Base-by-base conservation (phyloP, 2,113 vertebrate species). In the Gadus macrocephalus region DNA sequence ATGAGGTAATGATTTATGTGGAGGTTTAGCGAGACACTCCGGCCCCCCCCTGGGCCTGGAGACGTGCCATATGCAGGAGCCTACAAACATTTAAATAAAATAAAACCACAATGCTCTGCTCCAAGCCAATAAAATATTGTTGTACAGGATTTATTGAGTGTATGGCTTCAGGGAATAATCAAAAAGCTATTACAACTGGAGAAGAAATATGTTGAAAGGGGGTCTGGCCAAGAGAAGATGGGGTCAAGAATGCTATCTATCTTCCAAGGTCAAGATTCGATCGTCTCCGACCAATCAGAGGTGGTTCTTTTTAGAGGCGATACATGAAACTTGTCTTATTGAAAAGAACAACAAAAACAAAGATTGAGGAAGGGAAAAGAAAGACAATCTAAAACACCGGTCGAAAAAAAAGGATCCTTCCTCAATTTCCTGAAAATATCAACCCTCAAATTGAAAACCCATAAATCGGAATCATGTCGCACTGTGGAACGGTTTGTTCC, bases 161-260 rank as follows among this genome's bases (percentile, higher is more conserved):
- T 62, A 20, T 70, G 6, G 66, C 69, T 60, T 76, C 63, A 61
- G 73, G 79, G 71, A 75, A 49, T 76, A 81, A 80, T 59, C 63
- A 72, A 53, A 75, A 77, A 65, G 62, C 67, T 49, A 19, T 63
- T 78, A 53, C 20, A 53, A 62, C 67, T 76, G 63, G 68, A 75
- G 78, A 59, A 53, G 71, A 1, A 53, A 79, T 19, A 55, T 59
- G 70, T 16, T 68, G 53, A 20, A n/a, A 16, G 35, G 11, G 64
- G 77, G 61, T 60, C 73, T 38, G 31, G 69, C 69, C 61, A 62
- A 68, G 73, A 72, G 67, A 59, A 78, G 58, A 20, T 67, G 53
- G 56, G 63, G 60, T 83, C 75, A 74, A 3, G 3, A 4, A 58
- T 70, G 75, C 72, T 61, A 75, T 61, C 60, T 62, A 53, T 63